phyloP scores from a whole-genome alignment of 2,888 invertebrate genomes.

The Catocala sponsa region DNA sequence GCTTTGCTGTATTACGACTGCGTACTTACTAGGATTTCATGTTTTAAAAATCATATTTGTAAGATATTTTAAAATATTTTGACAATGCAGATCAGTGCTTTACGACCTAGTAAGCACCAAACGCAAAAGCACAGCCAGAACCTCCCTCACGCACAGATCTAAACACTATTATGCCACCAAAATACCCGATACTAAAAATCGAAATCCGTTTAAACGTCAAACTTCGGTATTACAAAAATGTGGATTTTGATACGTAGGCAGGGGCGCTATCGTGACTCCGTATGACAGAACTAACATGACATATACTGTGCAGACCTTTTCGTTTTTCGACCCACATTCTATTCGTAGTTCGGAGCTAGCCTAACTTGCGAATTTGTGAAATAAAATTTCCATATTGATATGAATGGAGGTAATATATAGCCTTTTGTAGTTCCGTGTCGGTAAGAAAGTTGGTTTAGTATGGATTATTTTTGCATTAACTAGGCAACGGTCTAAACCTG shows the following conservation, averaged over 20 bases:
- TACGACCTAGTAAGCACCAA: too few relatives aligned
- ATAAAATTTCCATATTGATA: constrained; percentile 43
- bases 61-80: too few relatives aligned
- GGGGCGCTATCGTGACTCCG: constrained; percentile 23
- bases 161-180: too few relatives aligned
- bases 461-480: neutral
- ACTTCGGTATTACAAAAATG: neutral
- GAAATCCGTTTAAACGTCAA: neutral
- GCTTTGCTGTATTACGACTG: too few relatives aligned
- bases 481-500: too few relatives aligned
- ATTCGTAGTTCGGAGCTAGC: constrained; percentile 30
- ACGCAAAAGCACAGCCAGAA: too few relatives aligned
- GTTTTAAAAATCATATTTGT: too few relatives aligned
- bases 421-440: constrained; percentile 14
- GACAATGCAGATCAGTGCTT: too few relatives aligned
- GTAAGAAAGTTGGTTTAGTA: constrained; percentile 16
- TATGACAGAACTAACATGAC: constrained; percentile 22
- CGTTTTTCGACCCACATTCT: constrained; percentile 29
- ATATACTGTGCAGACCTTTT: constrained; percentile 8
- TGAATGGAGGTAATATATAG: constrained; percentile 31
- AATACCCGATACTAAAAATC: too few relatives aligned
- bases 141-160: too few relatives aligned
- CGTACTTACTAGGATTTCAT: too few relatives aligned
- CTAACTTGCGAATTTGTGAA: constrained; percentile 35
- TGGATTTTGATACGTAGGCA: neutral